phyloP scores from a whole-genome alignment of 2,888 invertebrate species.

The Acrobasis consociella region DNA sequence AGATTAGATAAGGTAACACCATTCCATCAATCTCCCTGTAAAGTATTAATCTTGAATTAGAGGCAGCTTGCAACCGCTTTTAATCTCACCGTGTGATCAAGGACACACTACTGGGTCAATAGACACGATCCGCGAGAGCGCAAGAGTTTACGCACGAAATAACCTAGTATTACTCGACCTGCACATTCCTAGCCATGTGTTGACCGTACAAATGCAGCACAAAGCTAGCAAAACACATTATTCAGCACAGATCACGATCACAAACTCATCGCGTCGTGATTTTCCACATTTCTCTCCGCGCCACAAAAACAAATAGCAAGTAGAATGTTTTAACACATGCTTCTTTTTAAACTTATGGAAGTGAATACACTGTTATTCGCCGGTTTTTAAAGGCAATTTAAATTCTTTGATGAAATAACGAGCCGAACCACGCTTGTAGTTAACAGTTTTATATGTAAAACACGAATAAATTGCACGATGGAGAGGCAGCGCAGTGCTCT shows the following conservation, averaged over 20 bases:
- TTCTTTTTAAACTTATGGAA: constrained; percentile 13
- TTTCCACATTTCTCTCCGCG: constrained; percentile 21
- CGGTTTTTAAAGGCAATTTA: constrained; percentile 19
- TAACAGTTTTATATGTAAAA: constrained; percentile 27
- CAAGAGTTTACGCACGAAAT: constrained; percentile 14
- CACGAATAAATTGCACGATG: constrained; percentile 43
- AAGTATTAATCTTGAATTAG: neutral
- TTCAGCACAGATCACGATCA: constrained; percentile 12
- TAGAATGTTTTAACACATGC: constrained; percentile 22
- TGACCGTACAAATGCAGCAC: neutral
- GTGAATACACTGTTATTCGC: constrained; percentile 16
- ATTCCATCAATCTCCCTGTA: constrained; percentile 13
- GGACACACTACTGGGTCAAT: constrained; percentile 9
- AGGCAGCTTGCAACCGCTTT: constrained; percentile 3
- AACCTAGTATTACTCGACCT: constrained; percentile 13
- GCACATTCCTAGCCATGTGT: constrained; percentile 1
- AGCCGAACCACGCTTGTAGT: constrained; percentile 3
- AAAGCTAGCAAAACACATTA: constrained; percentile 20
- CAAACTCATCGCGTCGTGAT: constrained; percentile 21
- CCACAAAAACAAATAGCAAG: constrained; percentile 13
- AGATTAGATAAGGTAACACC: constrained; percentile 19
- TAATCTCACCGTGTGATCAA: neutral
- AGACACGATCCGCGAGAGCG: constrained; percentile 5
- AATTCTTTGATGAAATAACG: constrained; percentile 9
- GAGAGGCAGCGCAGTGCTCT: constrained; percentile 51